Evolutionary conservation across 2,113 vertebrate genomes (phyloP), one percentile per base, ranked within the genome.

Genomic region (Zosterops pallidus): DNA sequence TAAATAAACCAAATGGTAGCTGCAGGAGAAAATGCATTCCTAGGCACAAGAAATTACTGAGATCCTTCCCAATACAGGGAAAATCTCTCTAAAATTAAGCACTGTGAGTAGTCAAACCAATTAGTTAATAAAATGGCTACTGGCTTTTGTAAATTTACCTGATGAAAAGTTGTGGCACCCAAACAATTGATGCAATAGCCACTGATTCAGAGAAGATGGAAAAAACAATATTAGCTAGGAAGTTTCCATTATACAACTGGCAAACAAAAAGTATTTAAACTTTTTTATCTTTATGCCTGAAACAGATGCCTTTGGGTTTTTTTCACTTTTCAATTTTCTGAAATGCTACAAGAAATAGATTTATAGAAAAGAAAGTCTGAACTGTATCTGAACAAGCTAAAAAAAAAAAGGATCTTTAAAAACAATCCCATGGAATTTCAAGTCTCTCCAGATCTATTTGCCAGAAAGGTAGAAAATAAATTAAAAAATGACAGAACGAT

Each of bases 1-100:
- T 59, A 81, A 88, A 92, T 74, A 90, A 96, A 91, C 19, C 68
- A 72, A 94, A 56, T 75, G 76, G n/a, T 22, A 67, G 44, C 56
- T 83, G 19, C 26, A 59, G 44, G 44, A 90, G 56, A 75, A 94
- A 84, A 83, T 17, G 33, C 28, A 44, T n/a, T 87, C 63, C 60
- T 17, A 74, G 23, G 64, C 33, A 83, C 41, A 1, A 89, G 81
- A 69, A 95, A 84, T 85, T 39, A 87, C 3, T 62, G 33, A 92
- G 28, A 24, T 81, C 22, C n/a, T 86, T 81, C 16, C 4, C 2
- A 2, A 4, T 29, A 63, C 21, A 37, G 24, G 56, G 47, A 83
- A 86, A 88, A 90, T 46, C 52, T 67, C 64, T 78, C 26, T 67
- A 67, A 85, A 74, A 90, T 69, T 19, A 68, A 72, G 42, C 55